phyloP scores from a whole-genome alignment of 1,140 invertebrate species.

The Artemia franciscana region DNA sequence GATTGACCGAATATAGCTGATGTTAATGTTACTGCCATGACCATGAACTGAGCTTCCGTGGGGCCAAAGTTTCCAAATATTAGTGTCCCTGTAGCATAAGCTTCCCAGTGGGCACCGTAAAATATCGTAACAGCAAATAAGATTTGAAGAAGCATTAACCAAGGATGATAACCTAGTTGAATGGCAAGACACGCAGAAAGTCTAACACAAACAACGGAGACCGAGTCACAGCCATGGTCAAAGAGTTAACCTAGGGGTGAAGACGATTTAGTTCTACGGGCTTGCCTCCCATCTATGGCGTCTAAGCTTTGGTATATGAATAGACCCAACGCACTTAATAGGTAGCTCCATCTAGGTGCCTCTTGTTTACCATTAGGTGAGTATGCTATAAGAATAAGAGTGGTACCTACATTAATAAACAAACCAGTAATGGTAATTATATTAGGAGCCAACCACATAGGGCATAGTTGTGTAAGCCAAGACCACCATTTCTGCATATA shows the following conservation, averaged over 20 bases:
- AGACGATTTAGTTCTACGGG: slow-evolving; percentile 70
- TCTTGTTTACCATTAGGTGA: slow-evolving; percentile 44
- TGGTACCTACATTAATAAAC: slow-evolving; percentile 75
- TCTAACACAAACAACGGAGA: slow-evolving; percentile 84
- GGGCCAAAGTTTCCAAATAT: slow-evolving; percentile 89
- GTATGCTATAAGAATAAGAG: slow-evolving; percentile 69
- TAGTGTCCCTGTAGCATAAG: slow-evolving; percentile 75
- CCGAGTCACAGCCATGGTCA: slow-evolving; percentile 97
- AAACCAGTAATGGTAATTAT: slow-evolving; percentile 84
- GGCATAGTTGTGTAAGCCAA: slow-evolving; percentile 73
- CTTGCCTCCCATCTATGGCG: slow-evolving; percentile 99
- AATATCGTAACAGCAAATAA: slow-evolving; percentile 82
- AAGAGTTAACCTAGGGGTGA: slow-evolving; percentile 91
- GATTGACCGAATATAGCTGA: slow-evolving; percentile 62
- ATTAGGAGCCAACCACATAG: slow-evolving; percentile 90
- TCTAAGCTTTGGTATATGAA: slow-evolving; percentile 97
- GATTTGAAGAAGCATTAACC: slow-evolving; percentile 83
- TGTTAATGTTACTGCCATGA: slow-evolving; percentile 67
- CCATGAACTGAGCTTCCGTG: slow-evolving; percentile 86
- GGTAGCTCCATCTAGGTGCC: slow-evolving; percentile 74
- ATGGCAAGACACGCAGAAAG: slow-evolving; percentile 76
- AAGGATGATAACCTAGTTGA: slow-evolving; percentile 66
- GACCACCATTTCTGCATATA: slow-evolving; percentile 88
- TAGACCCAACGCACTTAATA: slow-evolving; percentile 71
- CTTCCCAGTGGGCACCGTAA: slow-evolving; percentile 98